These are phyloP conservation scores for Lycia hirtaria DNA, from an alignment of 2,888 invertebrate species.

Conservation along the genomic window DNA sequence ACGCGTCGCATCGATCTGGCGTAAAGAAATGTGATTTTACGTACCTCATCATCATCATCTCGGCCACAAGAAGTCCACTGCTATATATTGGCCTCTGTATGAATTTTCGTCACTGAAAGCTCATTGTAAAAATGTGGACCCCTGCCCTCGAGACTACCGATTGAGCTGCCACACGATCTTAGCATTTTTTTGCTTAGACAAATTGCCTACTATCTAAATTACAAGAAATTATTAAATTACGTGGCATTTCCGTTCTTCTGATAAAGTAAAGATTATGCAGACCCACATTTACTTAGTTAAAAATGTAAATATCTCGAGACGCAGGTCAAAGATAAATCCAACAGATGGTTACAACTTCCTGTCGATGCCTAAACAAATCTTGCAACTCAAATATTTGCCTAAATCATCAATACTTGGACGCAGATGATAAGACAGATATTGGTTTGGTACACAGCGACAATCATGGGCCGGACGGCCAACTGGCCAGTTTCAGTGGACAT, in stretches of 20 bases:
- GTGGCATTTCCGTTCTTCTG: neutral
- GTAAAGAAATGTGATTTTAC: too few relatives aligned
- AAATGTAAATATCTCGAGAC: neutral
- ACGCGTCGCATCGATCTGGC: too few relatives aligned
- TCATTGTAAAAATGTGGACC: too few relatives aligned
- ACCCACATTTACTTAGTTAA: neutral
- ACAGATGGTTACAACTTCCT: slow-evolving; percentile 29
- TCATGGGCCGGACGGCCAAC: slow-evolving; percentile 40
- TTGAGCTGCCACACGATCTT: too few relatives aligned
- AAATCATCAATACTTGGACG: slow-evolving; percentile 51
- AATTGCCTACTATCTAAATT: too few relatives aligned
- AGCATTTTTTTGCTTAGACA: too few relatives aligned
- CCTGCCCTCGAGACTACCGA: too few relatives aligned
- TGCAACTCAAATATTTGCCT: slow-evolving; percentile 43
- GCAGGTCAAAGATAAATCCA: slow-evolving; percentile 19
- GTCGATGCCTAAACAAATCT: slow-evolving; percentile 35
- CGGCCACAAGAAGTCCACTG: too few relatives aligned
- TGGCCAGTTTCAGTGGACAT: slow-evolving; percentile 2
- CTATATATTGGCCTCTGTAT: too few relatives aligned
- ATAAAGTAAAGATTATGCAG: neutral
- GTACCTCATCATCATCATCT: too few relatives aligned
- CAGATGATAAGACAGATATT: slow-evolving; percentile 57
- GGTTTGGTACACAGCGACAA: slow-evolving; percentile 59
- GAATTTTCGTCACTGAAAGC: too few relatives aligned
- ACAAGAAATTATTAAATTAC: too few relatives aligned